Percentiles rank a stretch among this genome's conserved stretches.
These are phyloP conservation scores for Apistogramma diplotaenia DNA, from an alignment of 2,113 vertebrate genomes.

Conservation along the genomic window DNA sequence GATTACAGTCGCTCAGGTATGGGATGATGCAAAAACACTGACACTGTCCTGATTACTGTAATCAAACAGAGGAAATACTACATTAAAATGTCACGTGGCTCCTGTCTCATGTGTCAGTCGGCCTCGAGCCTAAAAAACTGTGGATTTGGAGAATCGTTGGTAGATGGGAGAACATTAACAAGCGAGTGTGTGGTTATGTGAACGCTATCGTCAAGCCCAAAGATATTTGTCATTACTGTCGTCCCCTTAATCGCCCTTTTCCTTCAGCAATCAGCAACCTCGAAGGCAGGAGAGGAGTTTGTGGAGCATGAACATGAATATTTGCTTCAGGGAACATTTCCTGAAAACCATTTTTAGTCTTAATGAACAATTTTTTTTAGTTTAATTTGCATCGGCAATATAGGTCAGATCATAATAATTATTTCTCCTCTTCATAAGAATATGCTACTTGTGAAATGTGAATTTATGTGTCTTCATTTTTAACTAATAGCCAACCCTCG, in stretches of 20 bases:
- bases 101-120: too few relatives aligned
- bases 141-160: too few relatives aligned
- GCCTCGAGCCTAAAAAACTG: too few relatives aligned
- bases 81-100: too few relatives aligned
- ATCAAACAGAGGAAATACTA: neutral
- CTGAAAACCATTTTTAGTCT: neutral
- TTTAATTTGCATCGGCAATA: neutral
- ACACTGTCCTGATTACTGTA: neutral
- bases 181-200: neutral
- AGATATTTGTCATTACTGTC: neutral
- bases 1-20: too few relatives aligned
- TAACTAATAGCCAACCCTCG: neutral
- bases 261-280: neutral
- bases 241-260: neutral
- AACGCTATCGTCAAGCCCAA: neutral
- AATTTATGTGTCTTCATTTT: neutral
- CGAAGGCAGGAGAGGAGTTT: neutral
- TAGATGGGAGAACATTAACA: neutral
- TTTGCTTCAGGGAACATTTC: neutral
- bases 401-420: slow-evolving; percentile 12
- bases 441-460: neutral
- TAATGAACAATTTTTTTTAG: neutral
- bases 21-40: too few relatives aligned
- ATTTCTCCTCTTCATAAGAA: neutral
- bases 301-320: neutral